Base-by-base conservation (phyloP, 2,797 vertebrate species). In the Pogoniulus pusillus region DNA sequence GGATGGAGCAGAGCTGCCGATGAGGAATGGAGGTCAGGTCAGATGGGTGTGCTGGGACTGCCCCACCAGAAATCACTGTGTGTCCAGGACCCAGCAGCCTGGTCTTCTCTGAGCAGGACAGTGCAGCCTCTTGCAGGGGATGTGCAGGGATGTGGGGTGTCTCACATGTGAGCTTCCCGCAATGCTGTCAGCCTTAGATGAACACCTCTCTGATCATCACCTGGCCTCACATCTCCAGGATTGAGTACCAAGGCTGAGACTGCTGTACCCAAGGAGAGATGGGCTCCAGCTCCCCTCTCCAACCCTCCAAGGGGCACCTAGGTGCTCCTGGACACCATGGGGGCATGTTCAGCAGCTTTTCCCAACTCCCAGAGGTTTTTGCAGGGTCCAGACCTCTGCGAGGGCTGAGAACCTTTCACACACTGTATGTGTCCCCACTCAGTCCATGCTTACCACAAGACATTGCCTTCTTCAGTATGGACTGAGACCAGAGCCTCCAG, bases 131-230 rank as follows among this genome's bases (percentile, higher is more conserved):
- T 54, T 58, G 6, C n/a, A n/a, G 43, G 60, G 37, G 4, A 12
- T 3, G 0, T 12, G 14, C 4, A 17, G 20, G n/a, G 39, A 11
- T 8, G 10, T 18, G 39, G 9, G 13, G 7, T 57, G 51, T 68
- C 85, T 75, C 34, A 6, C 23, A 34, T 6, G 0, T 22, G 60
- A 85, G 30, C 23, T 75, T 57, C 47, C 45, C 1, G 5, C 16
- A 4, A 30, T 49, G 47, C 65, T 87, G 27, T 10, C 82, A 73
- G 71, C 39, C n/a, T 82, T 49, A 9, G 8, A 7, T 24, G 43
- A 64, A 18, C 51, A 8, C 19, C 4, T 37, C 27, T 23, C 4
- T 0, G 4, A 34, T n/a, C 0, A 0, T 63, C 43, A 69, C 17
- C 32, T 2, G 5, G n/a, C 30, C 35, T 9, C n/a, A 32, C 1